A percentile compares a stretch with the other conserved stretches of the same genome.
Conservation (phyloP, 2,113 vertebrate species). For the Bufo gargarizans region DNA sequence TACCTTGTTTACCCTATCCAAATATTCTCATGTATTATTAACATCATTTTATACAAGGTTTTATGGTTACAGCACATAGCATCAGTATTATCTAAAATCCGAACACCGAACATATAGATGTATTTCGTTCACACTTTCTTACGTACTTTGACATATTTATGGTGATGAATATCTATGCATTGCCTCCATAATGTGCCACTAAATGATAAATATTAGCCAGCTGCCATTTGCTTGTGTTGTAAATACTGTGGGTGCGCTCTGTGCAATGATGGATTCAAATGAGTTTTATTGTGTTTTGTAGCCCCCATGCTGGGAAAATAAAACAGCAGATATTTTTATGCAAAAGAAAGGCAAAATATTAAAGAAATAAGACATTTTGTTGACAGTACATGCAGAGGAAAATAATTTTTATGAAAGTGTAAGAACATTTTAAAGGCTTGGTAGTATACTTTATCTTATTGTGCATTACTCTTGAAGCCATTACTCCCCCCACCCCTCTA, state of each 20-base stretch:
- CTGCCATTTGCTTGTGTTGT: constrained; percentile 8
- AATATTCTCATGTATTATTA: constrained; percentile 16
- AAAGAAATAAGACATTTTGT: background rate
- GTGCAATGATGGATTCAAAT: constrained; percentile 17
- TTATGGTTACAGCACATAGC: background rate
- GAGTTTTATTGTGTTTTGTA: constrained; percentile 30
- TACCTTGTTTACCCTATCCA: constrained; percentile 3
- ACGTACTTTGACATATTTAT: constrained; percentile 4
- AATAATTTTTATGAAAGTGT: background rate
- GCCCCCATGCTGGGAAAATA: background rate
- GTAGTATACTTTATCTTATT: background rate
- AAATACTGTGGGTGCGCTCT: constrained; percentile 30
- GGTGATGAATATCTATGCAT: background rate
- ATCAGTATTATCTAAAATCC: background rate
- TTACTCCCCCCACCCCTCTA: too few species aligned
- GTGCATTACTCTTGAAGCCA: background rate
- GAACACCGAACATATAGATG: background rate
- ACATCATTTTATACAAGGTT: background rate
- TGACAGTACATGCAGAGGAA: background rate
- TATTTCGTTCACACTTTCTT: background rate
- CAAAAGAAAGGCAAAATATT: background rate
- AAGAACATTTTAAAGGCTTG: background rate
- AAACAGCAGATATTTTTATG: background rate
- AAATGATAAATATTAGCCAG: constrained; percentile 43
- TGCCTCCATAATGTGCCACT: constrained; percentile 2